phyloP scores from a whole-genome alignment of 2,797 vertebrate species.

The Austrolebias charrua region DNA sequence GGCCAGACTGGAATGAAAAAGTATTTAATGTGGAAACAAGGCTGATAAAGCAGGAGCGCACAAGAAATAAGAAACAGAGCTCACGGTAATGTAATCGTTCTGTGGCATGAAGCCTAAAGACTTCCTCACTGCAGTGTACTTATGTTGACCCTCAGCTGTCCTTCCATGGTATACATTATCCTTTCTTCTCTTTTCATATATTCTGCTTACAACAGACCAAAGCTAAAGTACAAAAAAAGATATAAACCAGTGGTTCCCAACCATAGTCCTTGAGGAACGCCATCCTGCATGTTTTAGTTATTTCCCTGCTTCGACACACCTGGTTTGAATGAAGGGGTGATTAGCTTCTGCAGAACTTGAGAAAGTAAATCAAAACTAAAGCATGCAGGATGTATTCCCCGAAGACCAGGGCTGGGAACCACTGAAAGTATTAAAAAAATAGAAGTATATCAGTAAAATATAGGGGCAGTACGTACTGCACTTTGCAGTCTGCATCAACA shows the following conservation, averaged over 20 bases:
- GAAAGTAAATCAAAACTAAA: too few relatives aligned
- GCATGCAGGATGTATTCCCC: too few relatives aligned
- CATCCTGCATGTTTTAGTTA: too few relatives aligned
- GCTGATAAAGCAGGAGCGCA: conserved; percentile 52
- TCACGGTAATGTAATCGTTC: not conserved
- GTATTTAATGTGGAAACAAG: conserved; percentile 64
- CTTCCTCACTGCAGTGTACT: not conserved
- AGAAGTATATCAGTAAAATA: conserved; percentile 23
- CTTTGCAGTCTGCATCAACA: conserved; percentile 1
- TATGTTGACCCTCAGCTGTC: not conserved
- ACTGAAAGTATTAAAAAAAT: conserved; percentile 1
- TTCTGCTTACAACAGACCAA: too few relatives aligned
- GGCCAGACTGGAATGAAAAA: conserved; percentile 62
- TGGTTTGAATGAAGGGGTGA: too few relatives aligned
- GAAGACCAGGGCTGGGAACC: rapidly evolving
- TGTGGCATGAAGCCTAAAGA: not conserved
- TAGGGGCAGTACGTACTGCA: conserved; percentile 16
- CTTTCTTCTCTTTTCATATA: not conserved
- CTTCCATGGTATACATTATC: not conserved
- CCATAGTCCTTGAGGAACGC: too few relatives aligned
- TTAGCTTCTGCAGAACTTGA: too few relatives aligned
- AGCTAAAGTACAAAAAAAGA: not conserved
- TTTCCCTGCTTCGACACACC: too few relatives aligned
- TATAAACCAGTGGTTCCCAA: not conserved
- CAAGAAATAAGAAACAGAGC: conserved; percentile 32